phyloP scores from a whole-genome alignment of 2,888 invertebrate species.

The Chymomyza procnemis region DNA sequence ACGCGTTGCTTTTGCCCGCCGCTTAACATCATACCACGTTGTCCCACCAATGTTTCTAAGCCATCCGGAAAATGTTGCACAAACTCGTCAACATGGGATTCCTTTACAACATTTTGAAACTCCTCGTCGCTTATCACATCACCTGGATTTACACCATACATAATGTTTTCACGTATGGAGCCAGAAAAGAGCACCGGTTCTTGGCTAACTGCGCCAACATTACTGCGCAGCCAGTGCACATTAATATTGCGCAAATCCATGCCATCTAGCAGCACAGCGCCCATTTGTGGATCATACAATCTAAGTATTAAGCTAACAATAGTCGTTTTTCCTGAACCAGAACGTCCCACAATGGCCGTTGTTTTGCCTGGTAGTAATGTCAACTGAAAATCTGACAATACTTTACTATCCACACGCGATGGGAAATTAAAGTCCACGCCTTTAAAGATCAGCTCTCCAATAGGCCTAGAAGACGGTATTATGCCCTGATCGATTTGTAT shows the following conservation, averaged over 20 bases:
- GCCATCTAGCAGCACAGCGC: slow-evolving; percentile 87
- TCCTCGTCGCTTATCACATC: slow-evolving; percentile 80
- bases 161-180: slow-evolving; percentile 92
- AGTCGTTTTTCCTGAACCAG: slow-evolving; percentile 97
- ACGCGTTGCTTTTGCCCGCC: slow-evolving; percentile 96
- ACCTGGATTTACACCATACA: slow-evolving; percentile 87
- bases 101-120: slow-evolving; percentile 83
- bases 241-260: slow-evolving; percentile 86
- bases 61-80: slow-evolving; percentile 84
- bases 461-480: slow-evolving; percentile 69
- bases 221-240: slow-evolving; percentile 89
- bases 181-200: slow-evolving; percentile 96
- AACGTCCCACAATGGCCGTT: slow-evolving; percentile 91
- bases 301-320: slow-evolving; percentile 89
- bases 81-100: slow-evolving; percentile 93
- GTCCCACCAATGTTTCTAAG: slow-evolving; percentile 91
- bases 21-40: slow-evolving; percentile 92
- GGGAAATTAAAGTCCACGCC: slow-evolving; percentile 88
- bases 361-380: slow-evolving; percentile 84
- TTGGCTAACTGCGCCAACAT: slow-evolving; percentile 91
- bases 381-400: slow-evolving; percentile 85
- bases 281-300: slow-evolving; percentile 89
- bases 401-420: slow-evolving; percentile 80
- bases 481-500: slow-evolving; percentile 83
- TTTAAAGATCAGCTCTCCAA: slow-evolving; percentile 85